Percentiles rank a stretch among this genome's conserved stretches.
These are phyloP conservation scores for Oikopleura dioica DNA, from an alignment of 23 tunicate genomes.

Conservation along the genomic window DNA sequence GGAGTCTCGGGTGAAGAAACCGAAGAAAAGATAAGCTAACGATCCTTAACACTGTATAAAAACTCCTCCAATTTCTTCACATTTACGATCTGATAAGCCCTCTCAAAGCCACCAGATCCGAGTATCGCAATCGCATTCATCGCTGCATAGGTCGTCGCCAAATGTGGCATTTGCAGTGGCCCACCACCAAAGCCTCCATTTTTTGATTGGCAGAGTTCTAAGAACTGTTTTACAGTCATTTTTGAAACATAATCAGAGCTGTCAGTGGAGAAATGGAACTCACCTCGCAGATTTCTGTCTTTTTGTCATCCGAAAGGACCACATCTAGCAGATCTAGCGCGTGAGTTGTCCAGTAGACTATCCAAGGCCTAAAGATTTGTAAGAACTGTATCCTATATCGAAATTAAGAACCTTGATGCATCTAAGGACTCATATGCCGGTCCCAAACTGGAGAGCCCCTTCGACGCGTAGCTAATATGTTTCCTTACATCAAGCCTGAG, in stretches of 20 bases:
- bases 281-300: neutral
- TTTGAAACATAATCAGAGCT: too few relatives aligned
- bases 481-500: neutral
- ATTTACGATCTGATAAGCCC: too few relatives aligned
- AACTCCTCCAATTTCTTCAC: too few relatives aligned
- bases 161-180: constrained; percentile 46
- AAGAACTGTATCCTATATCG: too few relatives aligned
- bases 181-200: constrained; percentile 88
- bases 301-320: neutral
- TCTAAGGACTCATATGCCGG: neutral
- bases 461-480: neutral
- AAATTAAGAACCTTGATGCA: too few relatives aligned
- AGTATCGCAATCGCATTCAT: constrained; percentile 47
- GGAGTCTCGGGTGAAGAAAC: too few relatives aligned
- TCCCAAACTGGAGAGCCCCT: neutral
- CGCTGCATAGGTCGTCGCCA: constrained; percentile 88
- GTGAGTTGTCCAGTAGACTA: neutral
- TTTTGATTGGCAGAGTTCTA: constrained; percentile 33
- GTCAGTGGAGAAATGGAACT: neutral
- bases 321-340: neutral
- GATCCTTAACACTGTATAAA: too few relatives aligned
- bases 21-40: too few relatives aligned
- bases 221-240: too few relatives aligned
- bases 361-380: neutral
- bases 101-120: too few relatives aligned